phyloP scores from a whole-genome alignment of 1,140 invertebrate genomes.

The Drosophila navojoa region DNA sequence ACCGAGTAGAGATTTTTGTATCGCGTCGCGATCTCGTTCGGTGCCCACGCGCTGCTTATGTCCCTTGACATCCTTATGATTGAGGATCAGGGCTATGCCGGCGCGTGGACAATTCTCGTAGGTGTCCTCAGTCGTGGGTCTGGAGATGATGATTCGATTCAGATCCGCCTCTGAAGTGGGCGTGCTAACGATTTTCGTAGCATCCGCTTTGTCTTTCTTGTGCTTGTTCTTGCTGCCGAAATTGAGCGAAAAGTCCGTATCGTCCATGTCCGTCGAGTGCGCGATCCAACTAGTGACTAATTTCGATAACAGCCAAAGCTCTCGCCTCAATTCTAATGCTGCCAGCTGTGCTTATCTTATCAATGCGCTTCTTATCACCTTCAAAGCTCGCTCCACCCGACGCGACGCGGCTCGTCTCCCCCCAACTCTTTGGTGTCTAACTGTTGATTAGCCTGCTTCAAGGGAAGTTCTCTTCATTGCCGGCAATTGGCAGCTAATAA shows the following conservation, averaged over 20 bases:
- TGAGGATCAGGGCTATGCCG: constrained; percentile 90
- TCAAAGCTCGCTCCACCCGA: constrained; percentile 7
- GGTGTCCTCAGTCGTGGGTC: constrained; percentile 75
- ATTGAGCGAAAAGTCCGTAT: constrained; percentile 67
- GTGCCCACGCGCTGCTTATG: constrained; percentile 83
- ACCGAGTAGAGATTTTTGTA: constrained; percentile 71
- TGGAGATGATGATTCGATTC: constrained; percentile 62
- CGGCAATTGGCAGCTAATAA: constrained; percentile 64
- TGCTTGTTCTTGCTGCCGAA: constrained; percentile 69
- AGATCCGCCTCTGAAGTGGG: constrained; percentile 63
- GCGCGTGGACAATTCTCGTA: constrained; percentile 87
- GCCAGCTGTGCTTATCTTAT: constrained; percentile 46
- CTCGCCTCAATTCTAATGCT: not conserved
- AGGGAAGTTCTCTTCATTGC: constrained; percentile 61
- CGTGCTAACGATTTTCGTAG: constrained; percentile 60
- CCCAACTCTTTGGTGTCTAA: constrained; percentile 2
- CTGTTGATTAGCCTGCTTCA: constrained; percentile 67
- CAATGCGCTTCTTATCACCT: constrained; percentile 32
- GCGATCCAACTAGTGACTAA: constrained; percentile 56
- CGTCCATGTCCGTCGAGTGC: constrained; percentile 60
- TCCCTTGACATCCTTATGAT: constrained; percentile 87
- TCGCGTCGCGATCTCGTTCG: constrained; percentile 83
- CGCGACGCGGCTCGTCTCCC: not conserved
- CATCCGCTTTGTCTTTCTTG: constrained; percentile 80
- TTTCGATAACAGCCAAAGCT: constrained; percentile 41